Evolutionary conservation across 2,888 invertebrate genomes (phyloP).

Genomic region (Danaus chrysippus): DNA sequence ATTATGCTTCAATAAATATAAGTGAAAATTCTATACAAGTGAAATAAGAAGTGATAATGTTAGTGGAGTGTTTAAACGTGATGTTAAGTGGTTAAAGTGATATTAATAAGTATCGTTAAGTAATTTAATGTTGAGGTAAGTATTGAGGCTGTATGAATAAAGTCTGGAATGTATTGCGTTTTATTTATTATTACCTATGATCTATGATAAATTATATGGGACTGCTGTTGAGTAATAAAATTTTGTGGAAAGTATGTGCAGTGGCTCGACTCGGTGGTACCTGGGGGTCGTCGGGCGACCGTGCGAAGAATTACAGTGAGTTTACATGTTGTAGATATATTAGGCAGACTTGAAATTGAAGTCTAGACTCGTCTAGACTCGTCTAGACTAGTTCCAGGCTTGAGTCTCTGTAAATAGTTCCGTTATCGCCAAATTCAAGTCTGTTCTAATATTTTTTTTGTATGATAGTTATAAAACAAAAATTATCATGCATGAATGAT

Average conservation of each 20-base stretch:
- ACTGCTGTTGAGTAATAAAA: not conserved
- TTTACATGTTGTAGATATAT: not conserved
- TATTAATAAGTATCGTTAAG: too few relatives aligned
- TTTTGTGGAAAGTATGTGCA: conserved; percentile 1
- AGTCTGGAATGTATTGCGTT: not conserved
- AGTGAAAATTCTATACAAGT: too few relatives aligned
- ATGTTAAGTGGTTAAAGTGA: too few relatives aligned
- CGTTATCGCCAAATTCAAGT: not conserved
- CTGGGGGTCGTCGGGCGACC: not conserved
- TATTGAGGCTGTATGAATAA: not conserved
- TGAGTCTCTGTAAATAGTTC: not conserved
- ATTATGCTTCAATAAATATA: too few relatives aligned
- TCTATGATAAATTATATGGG: not conserved
- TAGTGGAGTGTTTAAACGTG: too few relatives aligned
- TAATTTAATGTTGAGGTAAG: too few relatives aligned
- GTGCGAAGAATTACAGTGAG: not conserved
- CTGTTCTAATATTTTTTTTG: not conserved
- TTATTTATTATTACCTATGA: not conserved
- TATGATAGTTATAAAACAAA: too few relatives aligned
- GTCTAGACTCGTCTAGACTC: not conserved
- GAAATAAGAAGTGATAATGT: too few relatives aligned
- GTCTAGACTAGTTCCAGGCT: not conserved
- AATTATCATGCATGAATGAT: too few relatives aligned
- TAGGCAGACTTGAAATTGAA: conserved; percentile 6
- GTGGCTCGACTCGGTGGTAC: not conserved